Conservation (phyloP, 2,888 invertebrate species). For the Tupiocoris notatus region DNA sequence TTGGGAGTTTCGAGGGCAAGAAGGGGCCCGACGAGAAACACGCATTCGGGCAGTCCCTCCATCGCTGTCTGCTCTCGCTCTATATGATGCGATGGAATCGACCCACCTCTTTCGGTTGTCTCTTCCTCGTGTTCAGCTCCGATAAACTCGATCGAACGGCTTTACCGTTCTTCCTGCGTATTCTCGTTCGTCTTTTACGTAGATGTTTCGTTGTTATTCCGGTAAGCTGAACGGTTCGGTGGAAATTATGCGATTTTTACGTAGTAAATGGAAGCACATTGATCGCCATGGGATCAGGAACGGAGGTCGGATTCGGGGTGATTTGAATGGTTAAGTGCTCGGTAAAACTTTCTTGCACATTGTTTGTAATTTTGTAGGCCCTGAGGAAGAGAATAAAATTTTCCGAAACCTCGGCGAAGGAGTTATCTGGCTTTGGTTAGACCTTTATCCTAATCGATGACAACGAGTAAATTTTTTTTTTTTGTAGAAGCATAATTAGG, state of each 20-base stretch:
- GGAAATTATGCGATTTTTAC: slow-evolving; percentile 1
- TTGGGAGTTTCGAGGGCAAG: not conserved
- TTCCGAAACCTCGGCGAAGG: too few relatives aligned
- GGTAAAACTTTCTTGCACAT: too few relatives aligned
- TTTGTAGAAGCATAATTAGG: too few relatives aligned
- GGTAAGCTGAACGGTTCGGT: not conserved
- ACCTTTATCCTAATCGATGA: too few relatives aligned
- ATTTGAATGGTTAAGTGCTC: too few relatives aligned
- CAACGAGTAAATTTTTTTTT: too few relatives aligned
- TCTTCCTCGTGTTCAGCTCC: not conserved
- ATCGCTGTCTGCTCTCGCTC: not conserved
- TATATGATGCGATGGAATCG: not conserved
- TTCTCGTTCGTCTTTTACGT: too few relatives aligned
- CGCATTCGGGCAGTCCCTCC: too few relatives aligned
- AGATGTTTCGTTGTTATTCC: not conserved
- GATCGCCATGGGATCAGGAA: not conserved
- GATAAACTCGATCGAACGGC: not conserved
- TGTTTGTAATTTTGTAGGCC: too few relatives aligned
- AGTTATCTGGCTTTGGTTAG: too few relatives aligned
- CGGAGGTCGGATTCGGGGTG: too few relatives aligned
- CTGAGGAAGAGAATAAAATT: not conserved
- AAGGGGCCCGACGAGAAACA: not conserved
- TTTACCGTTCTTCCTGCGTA: not conserved
- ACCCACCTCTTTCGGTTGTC: not conserved
- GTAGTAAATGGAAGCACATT: not conserved